phyloP scores from a whole-genome alignment of 2,888 invertebrate species.

The Chromoteleia sp. region DNA sequence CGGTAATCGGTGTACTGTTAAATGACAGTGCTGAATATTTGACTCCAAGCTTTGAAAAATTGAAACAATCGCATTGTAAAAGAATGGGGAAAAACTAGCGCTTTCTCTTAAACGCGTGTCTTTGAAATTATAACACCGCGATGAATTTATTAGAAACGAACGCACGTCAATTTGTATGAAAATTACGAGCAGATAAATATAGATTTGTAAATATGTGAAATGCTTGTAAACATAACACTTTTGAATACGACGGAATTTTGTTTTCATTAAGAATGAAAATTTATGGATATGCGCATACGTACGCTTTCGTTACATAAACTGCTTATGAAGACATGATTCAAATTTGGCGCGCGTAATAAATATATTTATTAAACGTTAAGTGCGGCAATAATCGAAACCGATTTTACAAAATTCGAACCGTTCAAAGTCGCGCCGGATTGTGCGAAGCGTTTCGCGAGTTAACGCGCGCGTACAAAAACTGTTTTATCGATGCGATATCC shows the following conservation, averaged over 20 bases:
- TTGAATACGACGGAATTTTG: conserved; percentile 38
- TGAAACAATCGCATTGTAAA: too few species aligned
- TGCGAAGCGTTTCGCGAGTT: too few species aligned
- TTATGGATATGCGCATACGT: conserved; percentile 57
- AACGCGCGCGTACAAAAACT: too few species aligned
- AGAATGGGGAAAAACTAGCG: too few species aligned
- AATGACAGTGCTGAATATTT: too few species aligned
- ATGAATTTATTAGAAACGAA: conserved; percentile 2
- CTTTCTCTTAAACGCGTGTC: too few species aligned
- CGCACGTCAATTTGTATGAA: neutral
- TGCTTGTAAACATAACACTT: conserved; percentile 10
- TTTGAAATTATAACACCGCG: conserved; percentile 1
- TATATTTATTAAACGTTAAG: too few species aligned
- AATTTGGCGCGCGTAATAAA: conserved; percentile 39
- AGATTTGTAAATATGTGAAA: neutral
- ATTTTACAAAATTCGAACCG: too few species aligned
- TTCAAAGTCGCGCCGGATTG: too few species aligned
- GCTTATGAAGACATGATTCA: conserved; percentile 40
- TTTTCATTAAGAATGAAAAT: conserved; percentile 50
- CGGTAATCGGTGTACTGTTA: too few species aligned
- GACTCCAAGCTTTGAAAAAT: too few species aligned
- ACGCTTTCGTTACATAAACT: conserved; percentile 39
- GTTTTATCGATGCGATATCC: conserved; percentile 23
- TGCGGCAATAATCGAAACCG: too few species aligned
- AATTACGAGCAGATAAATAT: conserved; percentile 26